A percentile compares a stretch with the other conserved stretches of the same genome.
These are phyloP conservation scores for Drosophila melanica DNA, from an alignment of 1,140 invertebrate species.

Conservation along the genomic window DNA sequence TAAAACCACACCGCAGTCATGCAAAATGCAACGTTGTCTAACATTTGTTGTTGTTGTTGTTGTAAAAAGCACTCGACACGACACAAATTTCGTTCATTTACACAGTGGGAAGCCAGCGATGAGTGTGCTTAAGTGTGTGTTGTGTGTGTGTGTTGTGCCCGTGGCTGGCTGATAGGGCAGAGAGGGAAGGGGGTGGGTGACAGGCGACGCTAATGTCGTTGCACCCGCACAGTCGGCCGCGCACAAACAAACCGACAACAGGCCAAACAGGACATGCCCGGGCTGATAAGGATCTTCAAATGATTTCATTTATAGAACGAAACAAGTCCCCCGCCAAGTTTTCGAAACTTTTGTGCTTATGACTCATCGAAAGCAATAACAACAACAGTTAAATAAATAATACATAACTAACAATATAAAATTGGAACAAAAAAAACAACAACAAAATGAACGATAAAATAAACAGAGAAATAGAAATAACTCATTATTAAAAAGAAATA, in stretches of 20 bases:
- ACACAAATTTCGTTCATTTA: constrained; percentile 58
- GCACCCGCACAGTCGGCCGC: constrained; percentile 46
- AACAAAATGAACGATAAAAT: too few species aligned
- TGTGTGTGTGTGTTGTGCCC: neutral
- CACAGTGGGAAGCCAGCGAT: constrained; percentile 41
- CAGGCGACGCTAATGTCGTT: constrained; percentile 55
- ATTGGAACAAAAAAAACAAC: too few species aligned
- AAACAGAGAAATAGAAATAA: too few species aligned
- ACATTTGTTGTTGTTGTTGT: constrained; percentile 25
- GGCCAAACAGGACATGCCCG: constrained; percentile 32
- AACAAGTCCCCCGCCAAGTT: too few species aligned
- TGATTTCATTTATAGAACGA: constrained; percentile 3
- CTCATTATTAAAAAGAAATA: too few species aligned
- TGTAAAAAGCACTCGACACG: constrained; percentile 51
- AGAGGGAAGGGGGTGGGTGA: too few species aligned
- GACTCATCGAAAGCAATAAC: too few species aligned
- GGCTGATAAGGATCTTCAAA: constrained; percentile 34
- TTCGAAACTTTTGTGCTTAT: too few species aligned
- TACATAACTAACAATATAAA: too few species aligned
- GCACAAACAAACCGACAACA: constrained; percentile 33
- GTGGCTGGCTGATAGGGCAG: neutral
- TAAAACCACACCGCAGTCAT: constrained; percentile 32
- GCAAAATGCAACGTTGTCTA: constrained; percentile 49
- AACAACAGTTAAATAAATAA: too few species aligned
- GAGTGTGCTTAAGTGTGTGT: constrained; percentile 6